Conservation (phyloP, 2,888 invertebrate species). For the Miltochrista miniata region DNA sequence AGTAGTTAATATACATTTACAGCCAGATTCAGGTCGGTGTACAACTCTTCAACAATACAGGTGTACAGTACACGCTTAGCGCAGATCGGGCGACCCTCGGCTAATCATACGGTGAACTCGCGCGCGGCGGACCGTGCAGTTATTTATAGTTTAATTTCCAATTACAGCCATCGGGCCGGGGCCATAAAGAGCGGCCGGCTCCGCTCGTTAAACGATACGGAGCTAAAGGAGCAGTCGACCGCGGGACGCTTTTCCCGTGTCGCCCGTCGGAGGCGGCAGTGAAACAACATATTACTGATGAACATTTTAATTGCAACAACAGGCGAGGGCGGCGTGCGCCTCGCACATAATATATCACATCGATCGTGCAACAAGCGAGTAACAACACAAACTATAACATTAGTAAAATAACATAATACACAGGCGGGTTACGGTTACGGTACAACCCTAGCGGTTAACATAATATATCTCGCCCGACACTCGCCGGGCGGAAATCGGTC, state of each 20-base stretch:
- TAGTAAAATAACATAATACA: not conserved
- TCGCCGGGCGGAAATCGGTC: conserved; percentile 12
- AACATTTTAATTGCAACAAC: conserved; percentile 41
- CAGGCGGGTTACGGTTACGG: not conserved
- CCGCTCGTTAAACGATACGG: conserved; percentile 8
- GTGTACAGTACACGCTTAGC: too few relatives aligned
- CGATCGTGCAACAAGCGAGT: conserved; percentile 16
- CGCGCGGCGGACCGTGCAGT: conserved; percentile 2
- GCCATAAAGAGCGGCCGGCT: not conserved
- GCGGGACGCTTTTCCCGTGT: not conserved
- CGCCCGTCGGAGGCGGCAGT: conserved; percentile 6
- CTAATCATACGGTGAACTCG: not conserved
- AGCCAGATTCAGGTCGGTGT: not conserved
- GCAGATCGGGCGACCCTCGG: not conserved
- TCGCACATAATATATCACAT: conserved; percentile 18
- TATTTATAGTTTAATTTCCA: conserved; percentile 10
- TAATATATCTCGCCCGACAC: conserved; percentile 9
- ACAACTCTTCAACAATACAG: too few relatives aligned
- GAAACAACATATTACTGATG: conserved; percentile 22
- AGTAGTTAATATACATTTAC: not conserved
- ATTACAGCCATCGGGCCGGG: conserved; percentile 8
- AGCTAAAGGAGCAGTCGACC: not conserved
- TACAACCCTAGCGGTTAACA: conserved; percentile 5
- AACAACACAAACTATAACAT: conserved; percentile 2
- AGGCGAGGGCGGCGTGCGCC: conserved; percentile 4